A percentile compares a stretch with the other conserved stretches of the same genome.
Evolutionary conservation across 92 coral and sea anemone genomes (phyloP).

Genomic region (Isaurus tuberculatus): DNA sequence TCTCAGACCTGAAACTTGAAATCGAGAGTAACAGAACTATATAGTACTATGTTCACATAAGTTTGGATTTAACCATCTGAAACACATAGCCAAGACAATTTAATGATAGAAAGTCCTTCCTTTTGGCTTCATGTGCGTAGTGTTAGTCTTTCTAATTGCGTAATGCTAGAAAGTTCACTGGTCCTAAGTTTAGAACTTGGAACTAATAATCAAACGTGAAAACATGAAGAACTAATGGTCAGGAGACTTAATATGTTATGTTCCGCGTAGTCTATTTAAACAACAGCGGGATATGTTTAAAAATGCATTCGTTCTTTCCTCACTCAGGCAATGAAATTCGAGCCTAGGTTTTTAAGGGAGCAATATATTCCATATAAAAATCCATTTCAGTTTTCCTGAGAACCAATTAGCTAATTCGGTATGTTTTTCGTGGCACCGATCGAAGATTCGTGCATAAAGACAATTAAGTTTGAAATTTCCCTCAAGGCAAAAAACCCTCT

Average conservation of each 20-base stretch:
- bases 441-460: conserved; percentile 21
- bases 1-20: background rate
- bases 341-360: background rate
- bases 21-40: background rate
- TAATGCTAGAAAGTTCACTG: background rate
- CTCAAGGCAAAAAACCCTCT: conserved; percentile 46
- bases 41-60: background rate
- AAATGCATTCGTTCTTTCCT: conserved; percentile 26
- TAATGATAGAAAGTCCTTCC: background rate
- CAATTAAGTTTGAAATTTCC: conserved; percentile 41
- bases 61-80: background rate
- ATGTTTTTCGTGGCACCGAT: background rate
- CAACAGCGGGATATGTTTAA: conserved; percentile 27
- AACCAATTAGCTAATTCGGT: background rate
- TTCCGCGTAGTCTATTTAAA: conserved; percentile 4
- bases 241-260: background rate
- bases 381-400: background rate
- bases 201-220: conserved; percentile 21
- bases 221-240: conserved; percentile 13
- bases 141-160: background rate
- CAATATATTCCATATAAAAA: background rate
- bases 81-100: background rate
- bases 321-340: background rate
- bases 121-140: background rate
- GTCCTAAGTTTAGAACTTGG: background rate